Evolutionary conservation across 2,797 vertebrate species (phyloP).

Genomic region (Crenuchus spilurus): DNA sequence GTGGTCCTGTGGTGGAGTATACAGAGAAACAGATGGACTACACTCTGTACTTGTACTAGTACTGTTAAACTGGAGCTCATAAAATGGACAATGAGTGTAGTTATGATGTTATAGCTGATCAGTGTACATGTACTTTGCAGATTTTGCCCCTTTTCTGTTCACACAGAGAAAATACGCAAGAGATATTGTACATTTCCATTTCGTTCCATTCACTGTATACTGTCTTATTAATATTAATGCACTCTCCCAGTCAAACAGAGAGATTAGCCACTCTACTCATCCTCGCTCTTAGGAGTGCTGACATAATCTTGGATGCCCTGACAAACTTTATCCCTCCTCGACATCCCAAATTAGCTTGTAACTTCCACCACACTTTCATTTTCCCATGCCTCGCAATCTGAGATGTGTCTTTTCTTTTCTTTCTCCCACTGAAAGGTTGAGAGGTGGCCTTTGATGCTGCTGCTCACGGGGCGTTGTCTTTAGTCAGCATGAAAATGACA

Average conservation of each 20-base stretch:
- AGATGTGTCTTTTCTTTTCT: not conserved
- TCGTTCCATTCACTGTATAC: not conserved
- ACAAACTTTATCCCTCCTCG: slow-evolving; percentile 14
- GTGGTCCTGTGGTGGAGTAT: no score
- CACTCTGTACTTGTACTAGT: no score
- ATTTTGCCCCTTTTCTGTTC: no score
- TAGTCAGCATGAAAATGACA: slow-evolving; percentile 55
- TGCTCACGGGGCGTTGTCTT: slow-evolving; percentile 47
- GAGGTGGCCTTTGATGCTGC: slow-evolving; percentile 48
- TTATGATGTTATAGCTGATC: no score
- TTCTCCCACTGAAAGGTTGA: slow-evolving; percentile 27
- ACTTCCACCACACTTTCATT: slow-evolving; percentile 8
- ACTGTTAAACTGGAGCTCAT: no score
- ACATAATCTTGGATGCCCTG: slow-evolving; percentile 3
- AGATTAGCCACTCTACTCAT: not conserved
- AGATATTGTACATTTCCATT: no score
- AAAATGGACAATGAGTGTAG: no score
- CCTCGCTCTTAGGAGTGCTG: slow-evolving; percentile 26
- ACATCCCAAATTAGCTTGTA: slow-evolving; percentile 26
- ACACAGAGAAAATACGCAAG: no score
- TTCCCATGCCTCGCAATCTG: not conserved
- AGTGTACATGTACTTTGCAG: no score
- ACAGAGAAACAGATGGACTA: no score
- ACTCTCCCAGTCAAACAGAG: not conserved
- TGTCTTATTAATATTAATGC: no score